Evolutionary conservation across 2,888 invertebrate genomes (phyloP), one percentile per base, ranked within the genome.

Genomic region (Trissonchulus sp.): DNA sequence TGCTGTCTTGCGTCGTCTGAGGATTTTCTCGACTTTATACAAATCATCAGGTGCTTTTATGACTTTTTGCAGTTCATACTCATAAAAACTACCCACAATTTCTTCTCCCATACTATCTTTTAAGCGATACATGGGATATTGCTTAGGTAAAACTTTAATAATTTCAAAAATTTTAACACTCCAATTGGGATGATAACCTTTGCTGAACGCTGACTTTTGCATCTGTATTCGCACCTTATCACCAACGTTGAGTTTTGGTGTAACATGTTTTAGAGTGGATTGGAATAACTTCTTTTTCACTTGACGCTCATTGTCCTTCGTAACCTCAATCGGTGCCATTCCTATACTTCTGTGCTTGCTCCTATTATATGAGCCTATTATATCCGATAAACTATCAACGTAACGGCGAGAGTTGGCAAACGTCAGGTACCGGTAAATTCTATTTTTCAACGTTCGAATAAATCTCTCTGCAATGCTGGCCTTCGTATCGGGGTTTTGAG

Each of bases 51-150:
- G 8, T 15, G 8, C 28, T 60, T 60, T 60, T 60, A n/a, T n/a
- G 23, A 65, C 68, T n/a, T 65, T 65, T 28, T 65, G 68, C 35
- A 65, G 35, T 34, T 65, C 68, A 8, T 65, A n/a, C n/a, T 30
- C 68, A 65, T 65, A 65, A 65, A 65, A 65, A 33, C 68, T 65
- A 65, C 68, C 68, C n/a, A 65, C 31, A 15, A 65, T 65, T 30
- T 8, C 18, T 28, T 65, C 68, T 15, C 35, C 35, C 18, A 15
- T 28, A 33, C 33, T 34, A 34, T 65, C 68, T 28, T 30, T 34
- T 18, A 65, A 8, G 8, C 35, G 33, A 65, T 65, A 65, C n/a
- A 65, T n/a, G 18, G 68, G 68, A 33, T 30, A 34, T 28, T 30
- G 8, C 18, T 18, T 8, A 15, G 68, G 68, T 15, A 65, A 15